These are phyloP conservation scores for Tichodroma muraria DNA, from an alignment of 2,113 vertebrate species.

Conservation along the genomic window DNA sequence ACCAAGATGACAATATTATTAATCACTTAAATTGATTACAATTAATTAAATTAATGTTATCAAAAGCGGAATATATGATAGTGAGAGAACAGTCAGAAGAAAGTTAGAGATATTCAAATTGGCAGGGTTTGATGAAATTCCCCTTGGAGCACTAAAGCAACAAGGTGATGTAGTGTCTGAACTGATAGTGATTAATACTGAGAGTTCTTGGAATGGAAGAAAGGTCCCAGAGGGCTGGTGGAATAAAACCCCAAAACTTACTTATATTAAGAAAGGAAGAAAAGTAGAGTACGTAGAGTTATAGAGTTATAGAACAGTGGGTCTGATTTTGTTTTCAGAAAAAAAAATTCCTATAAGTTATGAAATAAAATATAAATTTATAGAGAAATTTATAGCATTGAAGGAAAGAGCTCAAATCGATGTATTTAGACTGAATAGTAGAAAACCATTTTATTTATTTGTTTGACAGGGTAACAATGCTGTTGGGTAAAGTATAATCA, in stretches of 20 bases:
- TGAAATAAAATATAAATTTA: neutral
- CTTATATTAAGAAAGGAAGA: neutral
- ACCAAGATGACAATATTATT: neutral
- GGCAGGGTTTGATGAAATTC: neutral
- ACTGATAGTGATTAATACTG: neutral
- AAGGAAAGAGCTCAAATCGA: neutral
- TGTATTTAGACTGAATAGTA: neutral
- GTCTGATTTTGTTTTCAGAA: neutral
- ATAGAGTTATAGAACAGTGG: neutral
- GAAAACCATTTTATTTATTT: neutral
- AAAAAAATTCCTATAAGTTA: neutral
- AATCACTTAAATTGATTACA: neutral
- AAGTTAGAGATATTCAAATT: neutral
- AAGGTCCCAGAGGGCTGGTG: neutral
- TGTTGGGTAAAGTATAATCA: neutral
- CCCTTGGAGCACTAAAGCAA: neutral
- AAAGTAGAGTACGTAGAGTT: neutral
- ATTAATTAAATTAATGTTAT: neutral
- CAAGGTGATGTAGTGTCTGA: neutral
- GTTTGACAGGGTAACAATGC: neutral
- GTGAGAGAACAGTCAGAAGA: neutral
- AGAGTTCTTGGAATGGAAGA: neutral
- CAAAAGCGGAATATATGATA: neutral
- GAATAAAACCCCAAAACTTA: neutral
- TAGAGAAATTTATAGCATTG: rapidly evolving